Conservation (phyloP, 2,113 vertebrate genomes). For the Mirounga angustirostris region DNA sequence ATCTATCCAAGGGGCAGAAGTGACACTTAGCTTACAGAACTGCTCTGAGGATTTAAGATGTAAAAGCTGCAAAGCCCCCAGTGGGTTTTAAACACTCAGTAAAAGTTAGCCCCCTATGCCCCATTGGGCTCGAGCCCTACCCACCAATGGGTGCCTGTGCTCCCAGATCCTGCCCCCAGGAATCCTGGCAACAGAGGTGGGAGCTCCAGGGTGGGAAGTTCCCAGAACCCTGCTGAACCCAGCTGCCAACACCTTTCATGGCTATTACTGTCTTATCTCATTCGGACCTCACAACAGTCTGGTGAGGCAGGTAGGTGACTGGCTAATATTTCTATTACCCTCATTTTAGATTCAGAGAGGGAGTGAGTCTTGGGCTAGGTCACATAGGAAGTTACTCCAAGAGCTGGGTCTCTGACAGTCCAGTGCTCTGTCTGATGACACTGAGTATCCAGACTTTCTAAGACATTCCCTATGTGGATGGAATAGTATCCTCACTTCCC, state of each 20-base stretch:
- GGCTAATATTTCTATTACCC: not conserved
- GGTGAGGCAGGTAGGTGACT: not conserved
- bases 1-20: not conserved
- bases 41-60: not conserved
- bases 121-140: not conserved
- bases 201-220: not conserved
- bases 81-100: not conserved
- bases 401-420: not conserved
- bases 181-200: not conserved
- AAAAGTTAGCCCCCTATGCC: not conserved
- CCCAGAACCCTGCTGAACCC: not conserved
- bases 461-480: not conserved
- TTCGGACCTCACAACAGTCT: not conserved
- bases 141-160: not conserved
- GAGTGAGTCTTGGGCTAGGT: not conserved
- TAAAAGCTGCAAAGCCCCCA: too few species aligned
- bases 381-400: not conserved
- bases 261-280: not conserved
- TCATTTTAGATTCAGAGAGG: constrained; percentile 1
- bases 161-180: not conserved
- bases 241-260: not conserved
- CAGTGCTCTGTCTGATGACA: not conserved
- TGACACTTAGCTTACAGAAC: not conserved
- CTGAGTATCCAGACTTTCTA: not conserved
- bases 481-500: not conserved